These are phyloP conservation scores for Onychomys torridus DNA, from an alignment of 2,797 vertebrate genomes.

Conservation along the genomic window DNA sequence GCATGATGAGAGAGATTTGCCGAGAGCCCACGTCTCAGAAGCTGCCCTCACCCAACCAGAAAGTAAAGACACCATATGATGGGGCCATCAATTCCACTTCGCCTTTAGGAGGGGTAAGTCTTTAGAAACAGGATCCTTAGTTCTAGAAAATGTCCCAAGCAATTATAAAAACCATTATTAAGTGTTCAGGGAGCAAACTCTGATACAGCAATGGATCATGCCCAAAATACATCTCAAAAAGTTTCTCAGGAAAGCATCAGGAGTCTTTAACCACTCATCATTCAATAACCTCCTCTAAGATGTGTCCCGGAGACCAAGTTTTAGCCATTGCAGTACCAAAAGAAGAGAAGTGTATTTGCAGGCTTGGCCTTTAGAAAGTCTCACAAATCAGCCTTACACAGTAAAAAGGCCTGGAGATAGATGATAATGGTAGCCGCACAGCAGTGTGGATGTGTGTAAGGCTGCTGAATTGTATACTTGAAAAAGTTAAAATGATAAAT, in stretches of 20 bases:
- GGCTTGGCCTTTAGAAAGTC: not conserved
- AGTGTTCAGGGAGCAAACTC: not conserved
- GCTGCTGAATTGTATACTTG: not conserved
- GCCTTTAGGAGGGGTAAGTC: conserved; percentile 10
- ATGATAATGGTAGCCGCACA: not conserved
- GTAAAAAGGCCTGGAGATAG: not conserved
- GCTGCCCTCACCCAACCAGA: not conserved
- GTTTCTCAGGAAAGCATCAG: conserved; percentile 27
- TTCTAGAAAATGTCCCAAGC: conserved; percentile 43
- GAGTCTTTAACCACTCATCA: not conserved
- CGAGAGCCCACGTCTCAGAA: not conserved
- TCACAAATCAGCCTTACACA: not conserved
- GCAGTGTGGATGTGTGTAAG: not conserved
- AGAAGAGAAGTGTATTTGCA: not conserved
- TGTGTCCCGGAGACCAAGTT: not conserved
- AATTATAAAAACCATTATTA: conserved; percentile 34
- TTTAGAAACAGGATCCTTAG: conserved; percentile 34
- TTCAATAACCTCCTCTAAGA: conserved; percentile 26
- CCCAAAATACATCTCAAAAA: conserved; percentile 37
- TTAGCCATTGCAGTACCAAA: not conserved
- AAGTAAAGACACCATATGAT: not conserved
- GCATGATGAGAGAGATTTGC: not conserved
- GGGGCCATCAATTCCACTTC: not conserved
- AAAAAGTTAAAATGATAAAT: not conserved
- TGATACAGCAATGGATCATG: not conserved